A percentile compares a stretch with the other conserved stretches of the same genome.
These are phyloP conservation scores for Congeria kusceri DNA, from an alignment of 2,888 invertebrate species.

Conservation along the genomic window DNA sequence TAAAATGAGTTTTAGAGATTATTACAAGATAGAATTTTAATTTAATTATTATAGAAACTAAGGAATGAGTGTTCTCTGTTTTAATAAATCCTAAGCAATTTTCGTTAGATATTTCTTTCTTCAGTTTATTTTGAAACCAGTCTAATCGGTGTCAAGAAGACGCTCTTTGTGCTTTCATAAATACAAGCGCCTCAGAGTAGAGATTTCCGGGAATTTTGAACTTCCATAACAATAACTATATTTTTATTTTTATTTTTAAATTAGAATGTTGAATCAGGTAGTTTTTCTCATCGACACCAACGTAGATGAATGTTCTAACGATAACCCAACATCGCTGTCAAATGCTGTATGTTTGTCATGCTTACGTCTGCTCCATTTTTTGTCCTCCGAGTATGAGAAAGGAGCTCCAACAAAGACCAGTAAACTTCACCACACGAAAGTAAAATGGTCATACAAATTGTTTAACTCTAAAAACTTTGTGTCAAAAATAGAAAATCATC, in stretches of 20 bases:
- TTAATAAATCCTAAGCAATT: no score
- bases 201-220: slow-evolving; percentile 5
- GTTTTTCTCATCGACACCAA: slow-evolving; percentile 74
- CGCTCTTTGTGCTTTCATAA: not conserved
- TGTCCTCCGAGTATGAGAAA: slow-evolving; percentile 52
- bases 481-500: slow-evolving; percentile 62
- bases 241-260: not conserved
- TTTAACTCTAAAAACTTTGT: slow-evolving; percentile 65
- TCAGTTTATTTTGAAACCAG: not conserved
- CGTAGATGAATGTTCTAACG: slow-evolving; percentile 15
- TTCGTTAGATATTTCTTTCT: no score
- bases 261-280: slow-evolving; percentile 55
- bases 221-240: not conserved
- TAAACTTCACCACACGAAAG: slow-evolving; percentile 43
- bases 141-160: not conserved
- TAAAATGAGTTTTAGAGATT: no score
- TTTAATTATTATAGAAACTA: no score
- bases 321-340: slow-evolving; percentile 26
- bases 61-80: no score
- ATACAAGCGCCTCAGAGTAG: not conserved
- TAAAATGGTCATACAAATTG: slow-evolving; percentile 79
- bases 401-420: slow-evolving; percentile 30
- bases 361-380: slow-evolving; percentile 68
- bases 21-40: no score
- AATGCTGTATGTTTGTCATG: slow-evolving; percentile 69